Percentiles rank a stretch among this genome's conserved stretches.
These are phyloP conservation scores for Eclectus roratus DNA, from an alignment of 2,113 vertebrate species.

Conservation along the genomic window DNA sequence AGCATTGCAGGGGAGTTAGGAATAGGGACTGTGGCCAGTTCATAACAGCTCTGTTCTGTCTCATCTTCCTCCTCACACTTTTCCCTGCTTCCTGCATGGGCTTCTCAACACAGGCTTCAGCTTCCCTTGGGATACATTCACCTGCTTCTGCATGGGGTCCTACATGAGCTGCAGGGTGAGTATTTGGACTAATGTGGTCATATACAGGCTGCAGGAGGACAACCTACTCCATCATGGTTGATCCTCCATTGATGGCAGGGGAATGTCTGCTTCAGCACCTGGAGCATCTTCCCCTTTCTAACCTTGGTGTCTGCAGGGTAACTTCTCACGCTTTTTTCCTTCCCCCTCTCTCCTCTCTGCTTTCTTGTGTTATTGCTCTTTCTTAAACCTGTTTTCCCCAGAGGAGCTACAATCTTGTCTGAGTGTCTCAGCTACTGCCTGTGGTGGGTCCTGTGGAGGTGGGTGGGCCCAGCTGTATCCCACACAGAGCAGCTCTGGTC, in stretches of 20 bases:
- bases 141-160: background rate
- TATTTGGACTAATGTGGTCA: background rate
- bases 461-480: background rate
- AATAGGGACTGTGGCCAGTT: background rate
- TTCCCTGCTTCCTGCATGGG: background rate
- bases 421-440: background rate
- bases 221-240: background rate
- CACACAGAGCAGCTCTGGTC: accelerated
- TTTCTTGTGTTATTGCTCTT: background rate
- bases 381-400: background rate
- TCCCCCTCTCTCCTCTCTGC: background rate
- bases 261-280: background rate
- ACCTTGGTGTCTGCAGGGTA: background rate
- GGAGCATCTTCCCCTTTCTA: background rate
- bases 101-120: background rate
- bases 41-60: background rate
- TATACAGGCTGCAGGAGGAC: no score
- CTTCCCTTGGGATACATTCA: background rate
- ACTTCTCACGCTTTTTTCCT: background rate
- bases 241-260: background rate
- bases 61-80: background rate
- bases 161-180: background rate
- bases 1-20: background rate
- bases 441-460: background rate
- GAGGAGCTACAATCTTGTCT: background rate